phyloP scores from a whole-genome alignment of 92 coral and sea anemone species.

The Micromussa lordhowensis region DNA sequence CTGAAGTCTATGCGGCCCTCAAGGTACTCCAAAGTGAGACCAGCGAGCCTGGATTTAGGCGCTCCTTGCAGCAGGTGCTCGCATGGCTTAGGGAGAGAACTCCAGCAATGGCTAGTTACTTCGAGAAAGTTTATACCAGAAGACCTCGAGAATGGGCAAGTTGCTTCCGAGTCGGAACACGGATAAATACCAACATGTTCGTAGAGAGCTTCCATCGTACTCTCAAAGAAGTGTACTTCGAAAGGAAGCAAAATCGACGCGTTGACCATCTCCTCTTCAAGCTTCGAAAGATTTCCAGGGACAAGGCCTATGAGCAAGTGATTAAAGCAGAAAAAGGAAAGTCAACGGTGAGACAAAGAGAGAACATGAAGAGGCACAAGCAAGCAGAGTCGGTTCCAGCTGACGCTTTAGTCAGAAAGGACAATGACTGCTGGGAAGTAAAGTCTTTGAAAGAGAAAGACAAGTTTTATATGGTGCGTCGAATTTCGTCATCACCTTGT shows the following conservation, averaged over 20 bases:
- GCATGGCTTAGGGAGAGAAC: too few species aligned
- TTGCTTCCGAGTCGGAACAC: slow-evolving; percentile 34
- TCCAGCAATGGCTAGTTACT: too few species aligned
- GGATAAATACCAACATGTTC: slow-evolving; percentile 47
- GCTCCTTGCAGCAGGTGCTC: too few species aligned
- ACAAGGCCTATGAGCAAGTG: slow-evolving; percentile 42
- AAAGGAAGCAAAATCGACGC: slow-evolving; percentile 24
- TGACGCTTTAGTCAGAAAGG: too few species aligned
- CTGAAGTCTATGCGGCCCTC: slow-evolving; percentile 32
- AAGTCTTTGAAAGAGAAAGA: too few species aligned
- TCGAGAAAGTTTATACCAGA: slow-evolving; percentile 7
- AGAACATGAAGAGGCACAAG: slow-evolving; percentile 32
- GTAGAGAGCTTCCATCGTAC: slow-evolving; percentile 36
- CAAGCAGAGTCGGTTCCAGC: background rate
- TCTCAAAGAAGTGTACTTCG: slow-evolving; percentile 42
- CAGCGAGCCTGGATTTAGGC: too few species aligned
- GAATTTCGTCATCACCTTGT: too few species aligned
- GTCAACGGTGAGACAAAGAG: slow-evolving; percentile 23
- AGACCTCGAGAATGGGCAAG: slow-evolving; percentile 35
- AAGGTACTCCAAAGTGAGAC: slow-evolving; percentile 4
- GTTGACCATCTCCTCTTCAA: slow-evolving; percentile 36
- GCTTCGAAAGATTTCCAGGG: slow-evolving; percentile 39
- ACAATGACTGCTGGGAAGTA: too few species aligned
- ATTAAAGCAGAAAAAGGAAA: slow-evolving; percentile 50
- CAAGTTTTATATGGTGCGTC: too few species aligned